A percentile compares a stretch with the other conserved stretches of the same genome.
These are phyloP conservation scores for Amblyopsis rosae DNA, from an alignment of 2,113 vertebrate genomes.

Conservation along the genomic window DNA sequence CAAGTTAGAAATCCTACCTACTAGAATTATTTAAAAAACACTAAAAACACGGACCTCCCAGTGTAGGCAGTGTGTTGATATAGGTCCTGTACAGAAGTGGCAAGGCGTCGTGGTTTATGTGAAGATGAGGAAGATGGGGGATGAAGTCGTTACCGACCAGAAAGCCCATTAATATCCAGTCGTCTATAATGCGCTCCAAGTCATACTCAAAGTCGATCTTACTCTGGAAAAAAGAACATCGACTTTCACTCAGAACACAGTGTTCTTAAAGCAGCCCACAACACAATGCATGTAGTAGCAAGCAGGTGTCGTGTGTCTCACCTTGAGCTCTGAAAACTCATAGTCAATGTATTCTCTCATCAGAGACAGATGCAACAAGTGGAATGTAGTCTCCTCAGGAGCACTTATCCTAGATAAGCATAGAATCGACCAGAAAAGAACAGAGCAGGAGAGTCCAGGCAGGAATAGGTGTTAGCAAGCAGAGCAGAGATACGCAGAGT, in stretches of 20 bases:
- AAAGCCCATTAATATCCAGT: slow-evolving; percentile 99
- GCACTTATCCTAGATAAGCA: slow-evolving; percentile 84
- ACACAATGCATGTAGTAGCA: background rate
- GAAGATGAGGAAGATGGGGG: slow-evolving; percentile 97
- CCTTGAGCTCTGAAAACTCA: slow-evolving; percentile 92
- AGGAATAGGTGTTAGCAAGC: background rate
- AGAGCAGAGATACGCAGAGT: no score
- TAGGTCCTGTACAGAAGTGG: slow-evolving; percentile 96
- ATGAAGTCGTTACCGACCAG: slow-evolving; percentile 99
- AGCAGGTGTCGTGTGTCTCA: slow-evolving; percentile 67
- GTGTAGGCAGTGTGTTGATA: slow-evolving; percentile 86
- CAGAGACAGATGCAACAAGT: slow-evolving; percentile 94
- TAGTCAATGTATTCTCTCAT: slow-evolving; percentile 99
- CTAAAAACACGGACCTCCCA: slow-evolving; percentile 82
- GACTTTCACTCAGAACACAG: background rate
- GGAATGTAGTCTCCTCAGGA: slow-evolving; percentile 98
- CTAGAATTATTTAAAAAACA: no score
- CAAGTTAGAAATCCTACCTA: no score
- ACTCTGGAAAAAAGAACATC: slow-evolving; percentile 69
- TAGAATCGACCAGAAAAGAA: background rate
- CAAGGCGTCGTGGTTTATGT: slow-evolving; percentile 97
- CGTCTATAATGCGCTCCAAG: slow-evolving; percentile 96
- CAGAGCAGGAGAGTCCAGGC: background rate
- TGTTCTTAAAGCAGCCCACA: background rate
- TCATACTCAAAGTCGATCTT: slow-evolving; percentile 88